phyloP scores from a whole-genome alignment of 30 jellyfish, hydroid and myxozoan genomes.

The Phacellophora camtschatica region DNA sequence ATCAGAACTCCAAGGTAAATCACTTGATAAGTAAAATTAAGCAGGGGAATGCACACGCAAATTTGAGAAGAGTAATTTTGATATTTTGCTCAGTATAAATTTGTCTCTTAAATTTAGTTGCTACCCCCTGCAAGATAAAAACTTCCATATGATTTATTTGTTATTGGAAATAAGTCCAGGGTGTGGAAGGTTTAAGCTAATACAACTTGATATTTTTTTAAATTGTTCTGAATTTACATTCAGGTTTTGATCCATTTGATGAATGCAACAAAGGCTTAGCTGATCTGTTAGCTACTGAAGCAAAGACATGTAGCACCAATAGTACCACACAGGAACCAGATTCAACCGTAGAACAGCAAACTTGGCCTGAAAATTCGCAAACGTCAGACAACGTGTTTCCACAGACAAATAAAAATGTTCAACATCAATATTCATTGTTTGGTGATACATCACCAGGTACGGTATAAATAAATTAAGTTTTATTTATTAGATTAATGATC shows the following conservation, averaged over 20 bases:
- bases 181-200: no score
- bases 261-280: slow-evolving; percentile 81
- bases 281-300: slow-evolving; percentile 77
- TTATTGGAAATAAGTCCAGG: no score
- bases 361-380: slow-evolving; percentile 21
- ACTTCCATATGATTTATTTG: no score
- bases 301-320: background rate
- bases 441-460: slow-evolving; percentile 62
- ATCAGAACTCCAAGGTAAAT: no score
- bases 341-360: background rate
- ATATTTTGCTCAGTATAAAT: no score
- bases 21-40: no score
- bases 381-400: background rate
- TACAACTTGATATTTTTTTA: no score
- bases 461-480: background rate
- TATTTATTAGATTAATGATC: background rate
- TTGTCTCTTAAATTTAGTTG: no score
- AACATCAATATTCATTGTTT: slow-evolving; percentile 64
- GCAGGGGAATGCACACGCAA: no score
- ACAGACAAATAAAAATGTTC: slow-evolving; percentile 3
- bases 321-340: background rate
- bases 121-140: no score
- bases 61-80: no score
- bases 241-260: slow-evolving; percentile 91
- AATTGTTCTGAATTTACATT: background rate